Percentiles rank a stretch among this genome's conserved stretches.
Evolutionary conservation across 2,888 invertebrate genomes (phyloP).

Genomic region (Caenorhabditis parvicauda): DNA sequence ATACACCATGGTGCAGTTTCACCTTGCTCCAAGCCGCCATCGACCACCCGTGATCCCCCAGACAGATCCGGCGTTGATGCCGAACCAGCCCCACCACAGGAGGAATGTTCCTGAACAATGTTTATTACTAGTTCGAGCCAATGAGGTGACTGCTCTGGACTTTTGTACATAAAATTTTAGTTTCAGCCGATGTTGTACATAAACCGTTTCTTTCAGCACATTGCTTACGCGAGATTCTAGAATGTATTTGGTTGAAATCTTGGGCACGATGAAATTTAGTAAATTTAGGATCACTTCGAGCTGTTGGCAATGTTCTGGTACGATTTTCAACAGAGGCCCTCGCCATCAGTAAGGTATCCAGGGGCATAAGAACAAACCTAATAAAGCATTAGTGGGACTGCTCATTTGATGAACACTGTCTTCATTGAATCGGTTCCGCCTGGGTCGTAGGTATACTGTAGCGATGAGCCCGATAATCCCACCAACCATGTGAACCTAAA

Average conservation of each 20-base stretch:
- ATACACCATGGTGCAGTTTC: not conserved
- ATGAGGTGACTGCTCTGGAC: not conserved
- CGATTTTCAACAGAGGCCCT: no score
- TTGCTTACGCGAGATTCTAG: no score
- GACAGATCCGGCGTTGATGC: conserved; percentile 51
- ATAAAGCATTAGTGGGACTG: conserved; percentile 48
- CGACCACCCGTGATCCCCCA: conserved; percentile 51
- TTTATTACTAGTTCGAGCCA: not conserved
- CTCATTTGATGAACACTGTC: conserved; percentile 52
- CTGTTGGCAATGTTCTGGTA: no score
- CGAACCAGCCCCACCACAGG: conserved; percentile 58
- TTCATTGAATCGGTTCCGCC: conserved; percentile 49
- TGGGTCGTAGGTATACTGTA: conserved; percentile 52
- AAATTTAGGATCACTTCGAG: no score
- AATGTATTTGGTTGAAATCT: no score
- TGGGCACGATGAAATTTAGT: no score
- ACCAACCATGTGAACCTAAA: conserved; percentile 53
- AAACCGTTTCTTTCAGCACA: no score
- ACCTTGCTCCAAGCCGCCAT: conserved; percentile 48
- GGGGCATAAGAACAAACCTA: conserved; percentile 43
- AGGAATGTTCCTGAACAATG: conserved; percentile 41
- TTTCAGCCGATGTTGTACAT: not conserved
- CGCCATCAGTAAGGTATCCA: no score
- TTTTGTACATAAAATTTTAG: not conserved
- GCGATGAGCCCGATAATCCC: conserved; percentile 55